Percentiles rank a stretch among this genome's conserved stretches.
Conservation (phyloP, 2,797 vertebrate genomes). For the Astyanax mexicanus region DNA sequence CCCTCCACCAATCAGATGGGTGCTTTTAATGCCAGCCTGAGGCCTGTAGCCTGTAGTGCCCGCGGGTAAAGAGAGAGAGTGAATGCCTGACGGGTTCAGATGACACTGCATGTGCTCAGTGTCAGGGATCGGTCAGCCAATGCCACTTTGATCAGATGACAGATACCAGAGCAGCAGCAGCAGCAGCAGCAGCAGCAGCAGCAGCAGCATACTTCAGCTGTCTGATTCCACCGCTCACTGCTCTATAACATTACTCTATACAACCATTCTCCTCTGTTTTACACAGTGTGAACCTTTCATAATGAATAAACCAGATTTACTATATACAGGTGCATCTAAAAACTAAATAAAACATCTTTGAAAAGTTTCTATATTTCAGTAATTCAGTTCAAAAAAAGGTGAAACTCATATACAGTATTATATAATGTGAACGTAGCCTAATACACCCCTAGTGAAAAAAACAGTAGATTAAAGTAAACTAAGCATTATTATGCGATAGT, state of each 20-base stretch:
- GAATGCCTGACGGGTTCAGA: slow-evolving; percentile 29
- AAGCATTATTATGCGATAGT: too few species aligned
- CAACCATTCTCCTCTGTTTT: too few species aligned
- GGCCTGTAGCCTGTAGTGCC: slow-evolving; percentile 19
- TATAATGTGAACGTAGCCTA: too few species aligned
- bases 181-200: neutral
- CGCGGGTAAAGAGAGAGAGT: slow-evolving; percentile 26
- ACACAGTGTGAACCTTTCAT: too few species aligned
- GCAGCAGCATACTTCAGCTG: neutral
- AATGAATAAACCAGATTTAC: too few species aligned
- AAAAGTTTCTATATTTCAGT: too few species aligned
- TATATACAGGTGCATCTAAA: too few species aligned
- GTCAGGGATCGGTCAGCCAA: slow-evolving; percentile 3
- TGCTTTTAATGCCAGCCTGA: slow-evolving; percentile 14
- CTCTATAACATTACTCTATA: neutral
- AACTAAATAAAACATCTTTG: too few species aligned
- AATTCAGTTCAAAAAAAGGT: too few species aligned
- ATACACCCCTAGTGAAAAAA: too few species aligned
- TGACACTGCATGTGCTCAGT: slow-evolving; percentile 5
- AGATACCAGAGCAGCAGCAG: neutral
- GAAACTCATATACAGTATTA: too few species aligned
- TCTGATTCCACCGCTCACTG: neutral
- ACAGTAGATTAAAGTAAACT: too few species aligned
- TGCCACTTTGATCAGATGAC: slow-evolving; percentile 6
- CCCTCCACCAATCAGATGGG: slow-evolving; percentile 4